These are phyloP conservation scores for Micromys minutus DNA, from an alignment of 2,113 vertebrate species.

Conservation along the genomic window DNA sequence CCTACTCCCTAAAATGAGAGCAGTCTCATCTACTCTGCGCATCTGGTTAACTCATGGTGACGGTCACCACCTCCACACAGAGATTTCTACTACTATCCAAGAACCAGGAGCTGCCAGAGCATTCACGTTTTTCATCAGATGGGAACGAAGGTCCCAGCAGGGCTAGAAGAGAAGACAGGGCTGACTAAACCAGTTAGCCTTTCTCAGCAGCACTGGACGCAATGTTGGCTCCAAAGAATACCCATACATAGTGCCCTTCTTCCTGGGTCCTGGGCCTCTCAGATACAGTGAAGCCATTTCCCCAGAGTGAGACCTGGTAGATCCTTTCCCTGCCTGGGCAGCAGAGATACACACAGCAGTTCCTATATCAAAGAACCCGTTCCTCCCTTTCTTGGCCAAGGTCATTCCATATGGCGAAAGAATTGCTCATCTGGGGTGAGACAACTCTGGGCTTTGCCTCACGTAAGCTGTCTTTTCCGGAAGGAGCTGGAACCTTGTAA, in stretches of 20 bases:
- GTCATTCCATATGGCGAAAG: neutral
- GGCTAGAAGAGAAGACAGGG: neutral
- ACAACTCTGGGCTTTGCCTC: neutral
- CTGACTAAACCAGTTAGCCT: neutral
- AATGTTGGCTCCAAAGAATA: neutral
- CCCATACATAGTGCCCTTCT: neutral
- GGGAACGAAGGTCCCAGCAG: neutral
- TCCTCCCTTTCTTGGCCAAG: neutral
- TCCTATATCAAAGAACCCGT: neutral
- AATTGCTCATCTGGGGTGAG: rapidly evolving
- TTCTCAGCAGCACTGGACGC: neutral
- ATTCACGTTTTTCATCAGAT: neutral
- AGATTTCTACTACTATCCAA: neutral
- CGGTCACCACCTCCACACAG: neutral
- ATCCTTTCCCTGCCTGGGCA: neutral
- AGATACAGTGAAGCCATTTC: neutral
- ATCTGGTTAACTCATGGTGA: neutral
- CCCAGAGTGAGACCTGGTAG: neutral
- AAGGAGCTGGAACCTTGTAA: neutral
- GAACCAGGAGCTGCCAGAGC: neutral
- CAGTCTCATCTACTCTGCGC: neutral
- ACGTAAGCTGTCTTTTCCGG: neutral
- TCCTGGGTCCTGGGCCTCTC: neutral
- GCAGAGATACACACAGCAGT: neutral
- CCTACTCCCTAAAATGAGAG: neutral